Evolutionary conservation across 2,797 vertebrate species (phyloP).

Genomic region (Percopsis omiscomaycus): DNA sequence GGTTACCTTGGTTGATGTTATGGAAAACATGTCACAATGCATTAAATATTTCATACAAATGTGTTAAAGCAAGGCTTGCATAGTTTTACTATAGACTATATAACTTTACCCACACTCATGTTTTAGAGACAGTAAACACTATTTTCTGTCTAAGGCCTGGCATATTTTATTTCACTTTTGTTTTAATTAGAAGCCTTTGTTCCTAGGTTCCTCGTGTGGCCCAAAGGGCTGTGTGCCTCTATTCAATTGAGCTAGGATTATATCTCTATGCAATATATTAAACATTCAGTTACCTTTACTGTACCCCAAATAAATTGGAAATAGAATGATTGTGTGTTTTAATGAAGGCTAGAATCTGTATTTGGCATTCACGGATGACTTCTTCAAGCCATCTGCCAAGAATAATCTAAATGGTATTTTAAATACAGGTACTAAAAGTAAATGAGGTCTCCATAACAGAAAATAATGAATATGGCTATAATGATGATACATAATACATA

Average conservation of each 20-base stretch:
- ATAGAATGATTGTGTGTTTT: constrained; percentile 36
- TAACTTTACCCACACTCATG: not conserved
- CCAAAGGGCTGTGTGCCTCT: constrained; percentile 22
- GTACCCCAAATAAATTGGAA: constrained; percentile 31
- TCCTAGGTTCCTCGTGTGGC: constrained; percentile 35
- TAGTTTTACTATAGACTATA: constrained; percentile 9
- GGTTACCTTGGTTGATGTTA: constrained; percentile 15
- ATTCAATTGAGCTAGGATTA: not conserved
- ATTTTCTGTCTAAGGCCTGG: constrained; percentile 4
- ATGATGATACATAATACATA: not conserved
- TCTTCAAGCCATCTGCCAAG: not conserved
- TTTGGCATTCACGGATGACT: no score
- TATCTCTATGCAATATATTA: constrained; percentile 10
- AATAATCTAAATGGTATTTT: not conserved
- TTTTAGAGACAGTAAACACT: constrained; percentile 11
- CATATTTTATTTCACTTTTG: constrained; percentile 30
- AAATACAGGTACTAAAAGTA: not conserved
- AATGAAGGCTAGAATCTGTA: not conserved
- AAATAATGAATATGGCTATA: not conserved
- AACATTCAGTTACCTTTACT: not conserved
- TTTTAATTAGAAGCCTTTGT: not conserved
- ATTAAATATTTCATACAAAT: no score
- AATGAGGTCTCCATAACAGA: not conserved
- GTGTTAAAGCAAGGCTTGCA: not conserved
- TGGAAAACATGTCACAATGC: no score